These are phyloP conservation scores for Trypoxylon attenuatum DNA, from an alignment of 2,888 invertebrate genomes.

Conservation along the genomic window DNA sequence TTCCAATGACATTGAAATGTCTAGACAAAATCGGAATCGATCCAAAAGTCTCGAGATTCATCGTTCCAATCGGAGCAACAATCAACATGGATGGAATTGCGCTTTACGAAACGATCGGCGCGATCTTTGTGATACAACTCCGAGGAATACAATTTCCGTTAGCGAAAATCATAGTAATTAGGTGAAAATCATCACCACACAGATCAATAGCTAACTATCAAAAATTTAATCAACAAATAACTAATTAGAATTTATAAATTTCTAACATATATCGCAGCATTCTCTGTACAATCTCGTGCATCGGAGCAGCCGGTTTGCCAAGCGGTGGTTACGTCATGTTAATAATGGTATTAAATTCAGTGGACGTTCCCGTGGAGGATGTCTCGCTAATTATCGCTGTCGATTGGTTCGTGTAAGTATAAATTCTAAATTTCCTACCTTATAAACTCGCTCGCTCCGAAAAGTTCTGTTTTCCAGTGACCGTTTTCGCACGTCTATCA, in stretches of 20 bases:
- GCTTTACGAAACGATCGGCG: constrained; percentile 97
- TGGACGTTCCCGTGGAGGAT: constrained; percentile 92
- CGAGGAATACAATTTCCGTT: constrained; percentile 88
- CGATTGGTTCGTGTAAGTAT: constrained; percentile 91
- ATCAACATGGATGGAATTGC: constrained; percentile 99
- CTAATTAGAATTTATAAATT: constrained; percentile 31
- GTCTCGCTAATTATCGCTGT: constrained; percentile 93
- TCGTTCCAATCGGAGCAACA: constrained; percentile 97
- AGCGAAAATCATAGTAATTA: constrained; percentile 93
- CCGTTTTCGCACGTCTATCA: constrained; percentile 68
- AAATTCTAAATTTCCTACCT: too few species aligned
- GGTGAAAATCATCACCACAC: constrained; percentile 78
- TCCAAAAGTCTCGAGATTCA: constrained; percentile 93
- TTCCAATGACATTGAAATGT: constrained; percentile 95
- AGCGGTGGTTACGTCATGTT: constrained; percentile 97
- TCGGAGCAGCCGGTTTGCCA: constrained; percentile 98
- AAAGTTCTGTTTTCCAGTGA: constrained; percentile 59
- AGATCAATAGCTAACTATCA: background rate
- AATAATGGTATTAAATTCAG: constrained; percentile 95
- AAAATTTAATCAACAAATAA: background rate
- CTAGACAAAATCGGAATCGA: constrained; percentile 95
- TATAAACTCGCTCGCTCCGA: too few species aligned
- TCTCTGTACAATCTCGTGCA: constrained; percentile 97
- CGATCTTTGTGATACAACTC: constrained; percentile 97
- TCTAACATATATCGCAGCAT: constrained; percentile 79